A percentile compares a stretch with the other conserved stretches of the same genome.
These are phyloP conservation scores for Sinotaia quadrata DNA, from an alignment of 2,888 invertebrate species.

Conservation along the genomic window DNA sequence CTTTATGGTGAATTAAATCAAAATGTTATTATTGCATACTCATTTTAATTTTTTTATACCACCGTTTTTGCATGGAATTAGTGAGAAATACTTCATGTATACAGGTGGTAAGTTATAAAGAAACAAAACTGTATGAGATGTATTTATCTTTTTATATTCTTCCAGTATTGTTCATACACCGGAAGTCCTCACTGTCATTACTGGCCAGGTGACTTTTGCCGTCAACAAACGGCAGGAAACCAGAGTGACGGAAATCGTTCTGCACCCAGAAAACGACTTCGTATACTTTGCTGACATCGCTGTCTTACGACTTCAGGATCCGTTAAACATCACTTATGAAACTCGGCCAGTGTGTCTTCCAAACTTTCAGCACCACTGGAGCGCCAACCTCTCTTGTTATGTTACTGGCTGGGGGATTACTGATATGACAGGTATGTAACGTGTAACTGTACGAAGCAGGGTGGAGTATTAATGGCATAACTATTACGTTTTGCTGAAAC, in stretches of 20 bases:
- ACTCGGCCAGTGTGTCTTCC: constrained; percentile 48
- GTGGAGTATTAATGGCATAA: not conserved
- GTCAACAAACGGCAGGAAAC: constrained; percentile 28
- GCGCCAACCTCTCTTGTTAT: constrained; percentile 44
- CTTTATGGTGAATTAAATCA: no score
- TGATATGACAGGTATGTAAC: constrained; percentile 28
- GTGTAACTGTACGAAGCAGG: not conserved
- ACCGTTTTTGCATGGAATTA: no score
- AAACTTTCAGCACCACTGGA: constrained; percentile 15
- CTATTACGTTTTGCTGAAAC: no score
- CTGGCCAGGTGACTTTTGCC: constrained; percentile 45
- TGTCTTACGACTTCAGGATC: constrained; percentile 48
- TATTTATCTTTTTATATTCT: not conserved
- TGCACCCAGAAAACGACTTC: constrained; percentile 50
- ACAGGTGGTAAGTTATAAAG: no score
- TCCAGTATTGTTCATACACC: constrained; percentile 34
- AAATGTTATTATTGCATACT: no score
- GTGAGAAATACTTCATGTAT: no score
- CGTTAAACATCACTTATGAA: constrained; percentile 35
- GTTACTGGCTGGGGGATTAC: constrained; percentile 59
- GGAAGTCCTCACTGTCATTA: constrained; percentile 36
- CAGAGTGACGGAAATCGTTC: constrained; percentile 47
- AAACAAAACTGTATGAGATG: no score
- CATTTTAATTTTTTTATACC: no score
- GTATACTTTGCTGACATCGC: constrained; percentile 57